Evolutionary conservation across 2,888 invertebrate genomes (phyloP).

Genomic region (Eucera pruinosa): DNA sequence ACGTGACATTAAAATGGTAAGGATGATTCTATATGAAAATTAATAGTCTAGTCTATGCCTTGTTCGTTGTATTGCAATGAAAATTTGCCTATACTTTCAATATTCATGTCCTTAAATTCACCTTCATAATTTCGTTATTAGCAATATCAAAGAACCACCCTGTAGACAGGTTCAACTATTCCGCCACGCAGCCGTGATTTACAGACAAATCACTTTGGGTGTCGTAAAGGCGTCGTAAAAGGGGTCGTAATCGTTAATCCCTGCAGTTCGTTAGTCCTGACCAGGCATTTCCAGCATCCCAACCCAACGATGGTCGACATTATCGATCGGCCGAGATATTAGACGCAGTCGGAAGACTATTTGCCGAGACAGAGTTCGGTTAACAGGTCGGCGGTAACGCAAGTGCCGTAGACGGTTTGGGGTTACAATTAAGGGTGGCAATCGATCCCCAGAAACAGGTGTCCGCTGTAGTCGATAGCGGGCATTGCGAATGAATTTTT

Average conservation of each 20-base stretch:
- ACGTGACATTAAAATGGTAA: no score
- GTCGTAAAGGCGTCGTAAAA: conserved; percentile 22
- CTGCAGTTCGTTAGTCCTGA: neutral
- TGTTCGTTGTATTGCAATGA: no score
- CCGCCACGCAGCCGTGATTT: no score
- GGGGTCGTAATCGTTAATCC: conserved; percentile 7
- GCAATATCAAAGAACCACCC: no score
- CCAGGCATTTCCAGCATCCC: neutral
- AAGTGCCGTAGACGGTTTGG: conserved; percentile 22
- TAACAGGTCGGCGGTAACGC: conserved; percentile 30
- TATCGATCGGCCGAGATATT: conserved; percentile 24
- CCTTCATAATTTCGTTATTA: no score
- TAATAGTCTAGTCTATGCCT: no score
- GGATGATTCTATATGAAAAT: no score
- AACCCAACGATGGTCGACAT: neutral
- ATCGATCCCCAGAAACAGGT: conserved; percentile 67
- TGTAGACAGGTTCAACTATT: no score
- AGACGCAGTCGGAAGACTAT: conserved; percentile 3
- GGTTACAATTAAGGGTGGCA: conserved; percentile 67
- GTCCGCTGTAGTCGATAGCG: conserved; percentile 64
- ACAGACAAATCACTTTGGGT: neutral
- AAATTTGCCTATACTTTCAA: no score
- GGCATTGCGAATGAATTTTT: conserved; percentile 73
- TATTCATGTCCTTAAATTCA: no score
- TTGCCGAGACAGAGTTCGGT: conserved; percentile 5